Conservation (phyloP, 2,797 vertebrate genomes). For the Austrolebias charrua region DNA sequence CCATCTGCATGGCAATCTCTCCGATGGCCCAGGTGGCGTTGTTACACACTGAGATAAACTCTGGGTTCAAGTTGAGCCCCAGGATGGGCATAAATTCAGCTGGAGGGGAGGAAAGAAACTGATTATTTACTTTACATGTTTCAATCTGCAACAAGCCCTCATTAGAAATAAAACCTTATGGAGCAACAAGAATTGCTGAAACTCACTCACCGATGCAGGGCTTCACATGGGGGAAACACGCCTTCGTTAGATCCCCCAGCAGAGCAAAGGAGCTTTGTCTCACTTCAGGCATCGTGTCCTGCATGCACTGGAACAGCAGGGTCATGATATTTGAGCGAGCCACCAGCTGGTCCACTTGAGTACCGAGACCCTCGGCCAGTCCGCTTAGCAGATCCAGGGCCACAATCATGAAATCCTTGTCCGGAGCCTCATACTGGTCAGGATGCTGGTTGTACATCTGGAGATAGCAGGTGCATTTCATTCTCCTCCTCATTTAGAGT, state of each 20-base stretch:
- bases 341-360: slow-evolving; percentile 90
- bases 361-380: slow-evolving; percentile 89
- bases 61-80: slow-evolving; percentile 93
- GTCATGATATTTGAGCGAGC: slow-evolving; percentile 96
- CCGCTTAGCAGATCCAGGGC: slow-evolving; percentile 93
- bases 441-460: slow-evolving; percentile 96
- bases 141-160: not conserved
- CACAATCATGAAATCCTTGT: slow-evolving; percentile 98
- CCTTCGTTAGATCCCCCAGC: slow-evolving; percentile 92
- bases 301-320: slow-evolving; percentile 95
- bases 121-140: slow-evolving; percentile 13
- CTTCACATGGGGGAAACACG: slow-evolving; percentile 93
- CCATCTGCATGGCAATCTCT: slow-evolving; percentile 98
- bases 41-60: slow-evolving; percentile 97
- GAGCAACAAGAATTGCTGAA: not conserved
- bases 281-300: slow-evolving; percentile 97
- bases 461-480: not conserved
- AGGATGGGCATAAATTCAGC: slow-evolving; percentile 97
- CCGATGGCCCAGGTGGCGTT: slow-evolving; percentile 98
- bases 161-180: not conserved
- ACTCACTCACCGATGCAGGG: slow-evolving; percentile 89
- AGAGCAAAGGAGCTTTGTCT: slow-evolving; percentile 95
- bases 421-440: slow-evolving; percentile 93
- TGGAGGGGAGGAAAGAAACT: slow-evolving; percentile 45
- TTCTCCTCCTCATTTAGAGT: not conserved